Base-by-base conservation (phyloP, 1,140 invertebrate genomes). In the Ceratosolen solmsi region DNA sequence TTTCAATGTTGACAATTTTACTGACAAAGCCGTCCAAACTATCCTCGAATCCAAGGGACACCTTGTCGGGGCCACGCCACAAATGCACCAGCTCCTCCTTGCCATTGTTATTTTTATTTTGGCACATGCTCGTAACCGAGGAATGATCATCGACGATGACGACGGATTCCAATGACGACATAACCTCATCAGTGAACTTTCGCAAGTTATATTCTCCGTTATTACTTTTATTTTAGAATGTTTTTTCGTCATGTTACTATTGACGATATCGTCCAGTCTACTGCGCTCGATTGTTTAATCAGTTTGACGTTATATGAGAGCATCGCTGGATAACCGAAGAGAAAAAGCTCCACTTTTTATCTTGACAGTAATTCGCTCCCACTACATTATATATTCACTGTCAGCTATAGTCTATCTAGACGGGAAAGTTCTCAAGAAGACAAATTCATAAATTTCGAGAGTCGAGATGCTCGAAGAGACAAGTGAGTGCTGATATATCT, bases 41-140 rank as follows among this genome's bases (percentile, higher is more conserved):
- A 73, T 89, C 89, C 30, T 75, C 80, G 83, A 89, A 90, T 49
- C 74, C 85, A 41, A 86, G 86, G 3, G 70, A 83, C 20, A 92
- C 72, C 84, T 84, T 87, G 72, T 92, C 88, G 78, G 84, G 86
- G 58, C 89, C 89, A 56, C 83, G 86, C 90, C 90, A 92, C 38
- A 92, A 79, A 80, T 90, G 86, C n/a, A 81, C 22, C 27, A 71
- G 33, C 0, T 3, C 15, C 30, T 68, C 58, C 7, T 54, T 30
- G 49, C 51, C 41, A 25, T 65, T 17, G 30, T 30, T 49, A 1
- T 68, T 33, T 0, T 30, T 49, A 1, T 68, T 33, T 0, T 51
- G 15, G 15, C 79, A 25, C 73, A 65, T 63, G 2, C 36, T 63
- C 38, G 36, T 11, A 15, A 51, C 25, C 27, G 71, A 22, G n/a